These are phyloP conservation scores for Hyposmocoma kahamanoa DNA, from an alignment of 1,140 invertebrate genomes.

Conservation along the genomic window DNA sequence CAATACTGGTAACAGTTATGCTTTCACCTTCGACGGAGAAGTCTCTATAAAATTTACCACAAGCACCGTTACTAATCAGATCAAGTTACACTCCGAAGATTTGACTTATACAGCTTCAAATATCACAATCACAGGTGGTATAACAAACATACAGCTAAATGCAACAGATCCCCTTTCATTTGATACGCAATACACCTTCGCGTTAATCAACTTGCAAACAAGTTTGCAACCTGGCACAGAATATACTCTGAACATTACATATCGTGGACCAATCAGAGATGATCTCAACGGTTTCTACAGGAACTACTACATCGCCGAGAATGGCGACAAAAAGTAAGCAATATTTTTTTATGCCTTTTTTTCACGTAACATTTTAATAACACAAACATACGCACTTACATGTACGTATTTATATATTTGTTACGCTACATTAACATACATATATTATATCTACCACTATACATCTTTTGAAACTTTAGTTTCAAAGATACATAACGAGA, in stretches of 20 bases:
- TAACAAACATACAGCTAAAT: conserved; percentile 25
- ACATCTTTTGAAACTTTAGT: too few species aligned
- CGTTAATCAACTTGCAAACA: conserved; percentile 43
- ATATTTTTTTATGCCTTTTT: too few species aligned
- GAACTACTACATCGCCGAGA: conserved; percentile 80
- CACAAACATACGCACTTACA: too few species aligned
- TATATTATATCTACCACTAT: too few species aligned
- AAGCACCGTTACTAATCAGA: conserved; percentile 27
- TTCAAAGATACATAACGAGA: too few species aligned
- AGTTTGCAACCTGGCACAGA: conserved; percentile 31
- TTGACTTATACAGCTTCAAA: conserved; percentile 66
- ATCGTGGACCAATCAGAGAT: conserved; percentile 71
- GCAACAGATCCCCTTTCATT: conserved; percentile 34
- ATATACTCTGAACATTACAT: conserved; percentile 70
- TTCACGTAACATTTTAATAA: too few species aligned
- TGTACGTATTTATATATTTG: too few species aligned
- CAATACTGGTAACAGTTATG: conserved; percentile 61
- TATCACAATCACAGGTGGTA: conserved; percentile 40
- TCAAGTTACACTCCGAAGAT: conserved; percentile 80
- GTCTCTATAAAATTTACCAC: conserved; percentile 72
- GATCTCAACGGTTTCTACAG: conserved; percentile 87
- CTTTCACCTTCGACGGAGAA: conserved; percentile 77
- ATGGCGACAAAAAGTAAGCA: conserved; percentile 63
- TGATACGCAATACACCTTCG: conserved; percentile 47
- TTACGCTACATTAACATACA: too few species aligned